Percentiles rank a stretch among this genome's conserved stretches.
These are phyloP conservation scores for Phoxinus phoxinus DNA, from an alignment of 2,113 vertebrate species.

Conservation along the genomic window DNA sequence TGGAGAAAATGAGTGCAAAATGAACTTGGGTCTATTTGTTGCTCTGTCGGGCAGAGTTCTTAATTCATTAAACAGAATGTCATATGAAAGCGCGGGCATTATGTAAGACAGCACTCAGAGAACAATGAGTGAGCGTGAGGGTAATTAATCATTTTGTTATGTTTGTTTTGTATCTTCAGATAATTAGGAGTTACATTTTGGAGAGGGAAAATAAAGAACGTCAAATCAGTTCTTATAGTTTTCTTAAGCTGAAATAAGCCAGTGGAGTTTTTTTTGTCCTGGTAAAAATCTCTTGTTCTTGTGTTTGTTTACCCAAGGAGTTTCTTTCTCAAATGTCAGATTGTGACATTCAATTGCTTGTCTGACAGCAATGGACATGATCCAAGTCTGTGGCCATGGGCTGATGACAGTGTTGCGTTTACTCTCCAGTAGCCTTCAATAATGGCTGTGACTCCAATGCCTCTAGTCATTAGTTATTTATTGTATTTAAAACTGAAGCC, in stretches of 20 bases:
- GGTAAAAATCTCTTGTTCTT: not conserved
- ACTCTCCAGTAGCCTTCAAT: conserved; percentile 11
- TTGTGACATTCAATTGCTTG: conserved; percentile 27
- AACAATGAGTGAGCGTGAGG: not conserved
- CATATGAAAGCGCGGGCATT: conserved; percentile 25
- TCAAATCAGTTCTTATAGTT: not conserved
- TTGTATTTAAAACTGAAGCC: not conserved
- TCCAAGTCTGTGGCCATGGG: conserved; percentile 23
- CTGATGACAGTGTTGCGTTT: conserved; percentile 9
- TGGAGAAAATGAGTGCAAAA: not conserved
- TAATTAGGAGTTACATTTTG: not conserved
- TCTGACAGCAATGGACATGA: conserved; percentile 37
- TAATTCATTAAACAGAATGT: not conserved
- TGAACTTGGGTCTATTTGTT: conserved; percentile 4
- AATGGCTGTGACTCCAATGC: not conserved
- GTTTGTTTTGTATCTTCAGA: not conserved
- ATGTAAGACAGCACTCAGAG: conserved; percentile 44
- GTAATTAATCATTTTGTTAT: conserved; percentile 23
- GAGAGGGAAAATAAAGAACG: not conserved
- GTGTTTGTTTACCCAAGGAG: conserved; percentile 2
- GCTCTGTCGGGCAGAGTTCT: not conserved
- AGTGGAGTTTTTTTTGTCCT: not conserved
- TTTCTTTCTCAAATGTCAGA: conserved; percentile 40
- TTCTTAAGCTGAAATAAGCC: not conserved
- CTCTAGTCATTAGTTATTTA: conserved; percentile 9